phyloP scores from a whole-genome alignment of 2,797 vertebrate genomes.

The Oreochromis mossambicus region DNA sequence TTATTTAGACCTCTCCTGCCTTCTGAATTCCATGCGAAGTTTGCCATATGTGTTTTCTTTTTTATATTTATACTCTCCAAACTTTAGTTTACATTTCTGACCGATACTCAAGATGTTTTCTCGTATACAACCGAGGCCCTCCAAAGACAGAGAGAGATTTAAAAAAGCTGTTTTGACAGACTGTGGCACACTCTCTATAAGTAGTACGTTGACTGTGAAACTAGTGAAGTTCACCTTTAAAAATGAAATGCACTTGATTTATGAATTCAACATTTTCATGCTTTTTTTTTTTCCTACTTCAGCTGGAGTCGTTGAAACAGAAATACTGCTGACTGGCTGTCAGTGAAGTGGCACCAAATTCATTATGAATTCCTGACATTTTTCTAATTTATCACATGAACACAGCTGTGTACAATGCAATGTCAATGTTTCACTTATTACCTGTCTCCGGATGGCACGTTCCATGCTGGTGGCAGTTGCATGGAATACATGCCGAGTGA shows the following conservation, averaged over 20 bases:
- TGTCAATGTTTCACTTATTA: conserved; percentile 31
- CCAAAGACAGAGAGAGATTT: neutral
- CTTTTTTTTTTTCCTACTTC: neutral
- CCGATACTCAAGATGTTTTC: neutral
- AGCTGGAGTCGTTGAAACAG: conserved; percentile 7
- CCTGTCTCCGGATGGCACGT: conserved; percentile 85
- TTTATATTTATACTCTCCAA: neutral
- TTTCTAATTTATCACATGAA: conserved; percentile 6
- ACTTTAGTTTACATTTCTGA: neutral
- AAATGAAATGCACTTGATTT: conserved; percentile 6
- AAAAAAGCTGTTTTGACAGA: neutral
- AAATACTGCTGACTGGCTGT: conserved; percentile 11
- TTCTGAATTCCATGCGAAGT: neutral
- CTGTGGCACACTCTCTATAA: neutral
- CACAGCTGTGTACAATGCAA: neutral
- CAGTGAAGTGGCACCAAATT: neutral
- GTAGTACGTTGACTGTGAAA: neutral
- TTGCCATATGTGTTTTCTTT: neutral
- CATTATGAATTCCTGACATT: neutral
- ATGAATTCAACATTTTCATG: neutral
- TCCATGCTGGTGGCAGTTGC: conserved; percentile 87
- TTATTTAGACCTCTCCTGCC: neutral
- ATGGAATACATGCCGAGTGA: conserved; percentile 79
- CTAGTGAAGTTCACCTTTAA: neutral
- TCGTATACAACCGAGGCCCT: neutral